phyloP scores from a whole-genome alignment of 1,140 invertebrate genomes.

The Mycetomoellerius zeteki region DNA sequence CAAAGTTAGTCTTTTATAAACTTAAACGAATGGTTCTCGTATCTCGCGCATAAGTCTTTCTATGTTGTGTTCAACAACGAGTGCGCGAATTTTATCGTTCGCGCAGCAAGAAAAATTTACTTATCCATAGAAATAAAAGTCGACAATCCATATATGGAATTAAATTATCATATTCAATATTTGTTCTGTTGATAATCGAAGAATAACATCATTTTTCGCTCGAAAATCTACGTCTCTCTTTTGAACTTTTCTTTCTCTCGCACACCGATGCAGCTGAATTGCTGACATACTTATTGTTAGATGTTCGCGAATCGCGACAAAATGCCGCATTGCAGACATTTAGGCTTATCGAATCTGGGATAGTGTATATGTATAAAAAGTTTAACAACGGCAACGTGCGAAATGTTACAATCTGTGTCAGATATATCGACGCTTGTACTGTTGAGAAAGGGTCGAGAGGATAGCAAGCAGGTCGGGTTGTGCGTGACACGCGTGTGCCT shows the following conservation, averaged over 20 bases:
- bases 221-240: not conserved
- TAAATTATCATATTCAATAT: not conserved
- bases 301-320: constrained; percentile 39
- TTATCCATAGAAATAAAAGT: not conserved
- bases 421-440: not conserved
- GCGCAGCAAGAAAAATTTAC: not conserved
- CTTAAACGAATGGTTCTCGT: not conserved
- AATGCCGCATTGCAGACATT: constrained; percentile 49
- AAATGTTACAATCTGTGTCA: not conserved
- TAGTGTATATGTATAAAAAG: constrained; percentile 26
- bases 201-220: not conserved
- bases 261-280: not conserved
- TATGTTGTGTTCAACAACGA: not conserved
- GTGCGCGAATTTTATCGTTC: not conserved
- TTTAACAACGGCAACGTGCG: not conserved
- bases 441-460: not conserved
- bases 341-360: constrained; percentile 30
- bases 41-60: not conserved
- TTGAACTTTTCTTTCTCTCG: not conserved
- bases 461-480: not conserved
- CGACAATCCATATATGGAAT: no score
- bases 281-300: constrained; percentile 1
- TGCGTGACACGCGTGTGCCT: not conserved
- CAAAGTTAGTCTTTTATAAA: not conserved
- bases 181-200: not conserved